Conservation (phyloP, 1,140 invertebrate species). For the Aphidius gifuensis region DNA sequence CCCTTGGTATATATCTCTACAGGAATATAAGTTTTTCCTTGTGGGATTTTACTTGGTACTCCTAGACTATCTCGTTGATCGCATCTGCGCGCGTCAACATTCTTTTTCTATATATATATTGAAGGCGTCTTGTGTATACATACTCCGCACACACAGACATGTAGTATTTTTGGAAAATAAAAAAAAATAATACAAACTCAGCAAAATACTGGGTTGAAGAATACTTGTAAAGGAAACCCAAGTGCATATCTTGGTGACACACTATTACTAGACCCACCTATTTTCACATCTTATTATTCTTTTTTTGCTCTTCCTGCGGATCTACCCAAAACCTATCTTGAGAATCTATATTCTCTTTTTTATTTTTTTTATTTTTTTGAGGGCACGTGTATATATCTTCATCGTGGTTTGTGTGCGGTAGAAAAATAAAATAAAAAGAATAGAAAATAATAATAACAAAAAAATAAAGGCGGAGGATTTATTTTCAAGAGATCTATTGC, state of each 20-base stretch:
- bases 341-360: background rate
- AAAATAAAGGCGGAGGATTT: constrained; percentile 4
- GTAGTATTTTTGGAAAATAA: background rate
- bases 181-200: constrained; percentile 2
- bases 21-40: constrained; percentile 22
- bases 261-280: constrained; percentile 4
- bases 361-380: too few relatives aligned
- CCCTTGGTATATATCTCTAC: constrained; percentile 24
- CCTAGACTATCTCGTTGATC: constrained; percentile 34
- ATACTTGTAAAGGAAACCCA: too few relatives aligned
- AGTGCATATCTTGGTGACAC: background rate
- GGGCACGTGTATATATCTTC: background rate
- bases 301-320: background rate
- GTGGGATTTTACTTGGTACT: constrained; percentile 10
- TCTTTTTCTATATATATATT: too few relatives aligned
- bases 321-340: background rate
- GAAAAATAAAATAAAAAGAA: background rate
- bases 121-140: constrained; percentile 23
- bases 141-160: background rate
- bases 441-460: too few relatives aligned
- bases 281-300: background rate
- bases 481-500: too few relatives aligned
- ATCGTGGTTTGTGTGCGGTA: background rate
- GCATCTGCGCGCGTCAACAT: constrained; percentile 30
- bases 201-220: background rate